Conservation (phyloP, 2,888 invertebrate species). For the Chymomyza amoena region DNA sequence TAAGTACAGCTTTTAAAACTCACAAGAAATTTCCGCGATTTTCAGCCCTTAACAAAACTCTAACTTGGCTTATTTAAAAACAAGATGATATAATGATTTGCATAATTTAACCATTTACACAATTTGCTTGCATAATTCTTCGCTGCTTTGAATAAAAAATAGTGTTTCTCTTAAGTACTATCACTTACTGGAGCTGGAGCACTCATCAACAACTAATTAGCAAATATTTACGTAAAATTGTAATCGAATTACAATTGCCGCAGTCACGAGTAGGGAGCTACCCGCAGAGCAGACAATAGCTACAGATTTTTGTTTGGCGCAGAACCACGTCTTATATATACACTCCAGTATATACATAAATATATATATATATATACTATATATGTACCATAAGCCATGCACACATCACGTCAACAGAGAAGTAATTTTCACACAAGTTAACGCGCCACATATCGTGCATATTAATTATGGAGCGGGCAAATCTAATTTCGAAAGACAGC, state of each 20-base stretch:
- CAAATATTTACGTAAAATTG: constrained; percentile 37
- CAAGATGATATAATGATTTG: not conserved
- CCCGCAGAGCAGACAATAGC: not conserved
- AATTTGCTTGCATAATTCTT: not conserved
- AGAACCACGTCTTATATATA: not conserved
- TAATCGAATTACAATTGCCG: constrained; percentile 6
- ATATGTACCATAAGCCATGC: too few relatives aligned
- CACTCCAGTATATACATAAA: not conserved
- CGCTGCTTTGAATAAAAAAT: not conserved
- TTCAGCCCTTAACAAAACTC: too few relatives aligned
- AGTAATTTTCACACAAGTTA: constrained; percentile 71
- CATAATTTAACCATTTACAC: not conserved
- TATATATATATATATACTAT: not conserved
- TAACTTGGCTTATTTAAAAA: too few relatives aligned
- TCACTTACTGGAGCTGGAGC: not conserved
- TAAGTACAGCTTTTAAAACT: too few relatives aligned
- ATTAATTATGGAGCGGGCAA: constrained; percentile 55
- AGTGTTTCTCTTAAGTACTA: not conserved
- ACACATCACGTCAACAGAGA: constrained; percentile 29
- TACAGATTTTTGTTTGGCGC: not conserved
- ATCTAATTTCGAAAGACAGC: constrained; percentile 1
- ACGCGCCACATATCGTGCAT: constrained; percentile 72
- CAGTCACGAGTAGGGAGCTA: not conserved
- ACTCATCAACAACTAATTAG: constrained; percentile 65
- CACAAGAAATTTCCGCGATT: too few relatives aligned